These are phyloP conservation scores for Agrotis segetum DNA, from an alignment of 2,888 invertebrate genomes.

Conservation along the genomic window DNA sequence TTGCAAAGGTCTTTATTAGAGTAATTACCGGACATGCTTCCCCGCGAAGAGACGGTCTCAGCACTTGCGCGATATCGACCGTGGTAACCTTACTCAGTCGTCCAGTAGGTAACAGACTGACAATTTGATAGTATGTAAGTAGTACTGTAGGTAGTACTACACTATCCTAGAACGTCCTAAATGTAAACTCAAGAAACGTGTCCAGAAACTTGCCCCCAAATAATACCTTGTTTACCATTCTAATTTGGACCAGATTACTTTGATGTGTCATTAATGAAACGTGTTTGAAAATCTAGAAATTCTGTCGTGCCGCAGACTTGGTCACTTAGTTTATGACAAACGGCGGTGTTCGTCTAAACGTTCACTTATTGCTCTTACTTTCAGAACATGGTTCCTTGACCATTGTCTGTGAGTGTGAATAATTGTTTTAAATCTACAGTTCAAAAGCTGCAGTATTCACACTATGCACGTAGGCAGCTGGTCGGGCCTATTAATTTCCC, in stretches of 20 bases:
- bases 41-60: no score
- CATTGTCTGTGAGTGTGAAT: conserved; percentile 49
- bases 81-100: no score
- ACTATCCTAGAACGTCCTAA: not conserved
- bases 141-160: no score
- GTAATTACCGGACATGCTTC: no score
- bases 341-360: conserved; percentile 14
- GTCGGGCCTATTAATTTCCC: conserved; percentile 39
- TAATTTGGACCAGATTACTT: not conserved
- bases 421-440: conserved; percentile 45
- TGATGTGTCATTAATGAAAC: no score
- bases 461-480: conserved; percentile 47
- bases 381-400: conserved; percentile 52
- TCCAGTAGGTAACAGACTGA: no score
- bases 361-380: conserved; percentile 25
- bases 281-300: not conserved
- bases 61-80: no score
- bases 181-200: not conserved
- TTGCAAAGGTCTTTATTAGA: no score
- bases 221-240: not conserved
- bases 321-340: conserved; percentile 32
- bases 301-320: not conserved
- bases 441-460: conserved; percentile 43
- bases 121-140: no score
- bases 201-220: no score